These are phyloP conservation scores for Tachina lurida DNA, from an alignment of 2,888 invertebrate species.

Conservation along the genomic window DNA sequence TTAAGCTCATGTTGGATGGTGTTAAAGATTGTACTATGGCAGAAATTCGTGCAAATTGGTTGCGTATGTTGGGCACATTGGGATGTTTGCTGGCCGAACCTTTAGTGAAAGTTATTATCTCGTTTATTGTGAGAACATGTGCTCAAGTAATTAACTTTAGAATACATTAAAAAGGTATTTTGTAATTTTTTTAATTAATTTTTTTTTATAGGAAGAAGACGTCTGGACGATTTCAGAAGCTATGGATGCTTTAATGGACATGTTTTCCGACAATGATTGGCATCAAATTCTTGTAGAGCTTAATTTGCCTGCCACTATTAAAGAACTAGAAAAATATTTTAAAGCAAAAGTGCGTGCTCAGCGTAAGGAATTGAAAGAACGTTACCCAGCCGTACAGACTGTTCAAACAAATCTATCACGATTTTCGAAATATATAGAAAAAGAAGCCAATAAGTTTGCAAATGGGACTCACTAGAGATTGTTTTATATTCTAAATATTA, in stretches of 20 bases:
- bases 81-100: constrained; percentile 83
- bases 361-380: constrained; percentile 86
- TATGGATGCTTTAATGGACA: constrained; percentile 89
- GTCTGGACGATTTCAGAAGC: constrained; percentile 90
- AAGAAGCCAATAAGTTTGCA: constrained; percentile 72
- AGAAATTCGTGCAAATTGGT: constrained; percentile 85
- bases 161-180: not conserved
- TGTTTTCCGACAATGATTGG: constrained; percentile 90
- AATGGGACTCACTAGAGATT: constrained; percentile 16
- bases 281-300: constrained; percentile 86
- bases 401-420: constrained; percentile 87
- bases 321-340: constrained; percentile 85
- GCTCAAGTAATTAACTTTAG: constrained; percentile 71
- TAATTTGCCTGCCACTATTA: constrained; percentile 86
- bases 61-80: constrained; percentile 85
- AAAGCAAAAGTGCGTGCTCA: constrained; percentile 87
- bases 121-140: constrained; percentile 86
- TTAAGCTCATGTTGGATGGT: constrained; percentile 84
- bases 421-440: constrained; percentile 86
- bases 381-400: constrained; percentile 88
- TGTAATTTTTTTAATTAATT: not conserved
- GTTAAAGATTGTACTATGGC: constrained; percentile 84
- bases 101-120: constrained; percentile 83
- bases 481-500: not conserved
- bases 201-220: constrained; percentile 84